Conservation (phyloP, 1,140 invertebrate genomes). For the Papilio dardanus region DNA sequence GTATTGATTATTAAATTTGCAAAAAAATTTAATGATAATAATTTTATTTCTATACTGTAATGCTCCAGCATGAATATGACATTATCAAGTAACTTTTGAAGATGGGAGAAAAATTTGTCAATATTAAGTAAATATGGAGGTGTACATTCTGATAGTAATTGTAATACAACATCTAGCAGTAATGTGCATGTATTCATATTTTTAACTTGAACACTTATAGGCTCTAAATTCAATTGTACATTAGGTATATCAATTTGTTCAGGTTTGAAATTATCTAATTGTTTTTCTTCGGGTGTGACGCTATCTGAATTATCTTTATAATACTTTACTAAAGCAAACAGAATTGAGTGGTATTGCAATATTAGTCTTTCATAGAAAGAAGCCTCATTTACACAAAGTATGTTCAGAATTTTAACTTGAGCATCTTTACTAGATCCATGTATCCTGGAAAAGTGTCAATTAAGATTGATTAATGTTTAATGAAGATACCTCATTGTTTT, state of each 20-base stretch:
- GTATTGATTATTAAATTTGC: constrained; percentile 62
- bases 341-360: constrained; percentile 74
- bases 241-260: constrained; percentile 70
- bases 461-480: background rate
- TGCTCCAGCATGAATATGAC: constrained; percentile 67
- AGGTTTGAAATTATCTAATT: constrained; percentile 76
- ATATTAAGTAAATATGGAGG: constrained; percentile 55
- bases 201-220: constrained; percentile 69
- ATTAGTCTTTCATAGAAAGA: constrained; percentile 77
- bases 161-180: constrained; percentile 66
- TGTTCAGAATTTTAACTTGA: constrained; percentile 81
- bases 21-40: constrained; percentile 68
- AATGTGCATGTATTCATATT: constrained; percentile 64
- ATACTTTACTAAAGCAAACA: constrained; percentile 73
- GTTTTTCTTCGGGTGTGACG: constrained; percentile 40
- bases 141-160: constrained; percentile 64
- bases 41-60: constrained; percentile 71
- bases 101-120: constrained; percentile 44
- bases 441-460: constrained; percentile 67
- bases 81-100: constrained; percentile 51
- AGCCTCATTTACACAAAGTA: constrained; percentile 78
- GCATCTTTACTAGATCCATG: constrained; percentile 78
- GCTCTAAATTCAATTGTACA: constrained; percentile 77
- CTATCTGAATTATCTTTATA: constrained; percentile 61
- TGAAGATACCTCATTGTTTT: background rate